Percentiles rank a stretch among this genome's conserved stretches.
phyloP scores from a whole-genome alignment of 2,797 vertebrate genomes.

The Pseudochaenichthys georgianus region DNA sequence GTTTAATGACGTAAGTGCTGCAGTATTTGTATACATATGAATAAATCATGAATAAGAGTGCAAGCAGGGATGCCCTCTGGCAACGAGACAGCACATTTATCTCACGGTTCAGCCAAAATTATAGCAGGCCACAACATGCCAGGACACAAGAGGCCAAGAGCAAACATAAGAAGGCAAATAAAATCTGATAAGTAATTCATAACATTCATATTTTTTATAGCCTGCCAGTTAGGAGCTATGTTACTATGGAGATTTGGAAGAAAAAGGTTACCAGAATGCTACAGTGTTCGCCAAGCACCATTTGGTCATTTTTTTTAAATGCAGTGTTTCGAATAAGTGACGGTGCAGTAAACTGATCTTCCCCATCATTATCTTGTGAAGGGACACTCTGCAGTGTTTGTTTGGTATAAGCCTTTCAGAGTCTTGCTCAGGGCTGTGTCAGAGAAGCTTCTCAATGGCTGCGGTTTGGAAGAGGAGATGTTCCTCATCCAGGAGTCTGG shows the following conservation, averaged over 20 bases:
- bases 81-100: constrained; percentile 47
- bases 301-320: constrained; percentile 46
- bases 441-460: constrained; percentile 58
- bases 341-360: constrained; percentile 35
- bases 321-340: constrained; percentile 43
- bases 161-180: constrained; percentile 42
- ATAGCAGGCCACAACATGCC: constrained; percentile 34
- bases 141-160: constrained; percentile 13
- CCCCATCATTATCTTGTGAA: constrained; percentile 41
- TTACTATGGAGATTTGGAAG: constrained; percentile 79
- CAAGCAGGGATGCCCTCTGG: constrained; percentile 29
- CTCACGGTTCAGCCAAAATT: constrained; percentile 42
- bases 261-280: constrained; percentile 65
- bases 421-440: constrained; percentile 66
- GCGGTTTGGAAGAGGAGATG: constrained; percentile 76
- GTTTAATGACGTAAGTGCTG: constrained; percentile 47
- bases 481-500: constrained; percentile 73
- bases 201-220: constrained; percentile 49
- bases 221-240: constrained; percentile 63
- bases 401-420: constrained; percentile 59
- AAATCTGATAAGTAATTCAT: constrained; percentile 55
- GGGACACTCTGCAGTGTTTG: constrained; percentile 46
- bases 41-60: constrained; percentile 42
- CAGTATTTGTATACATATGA: constrained; percentile 38
- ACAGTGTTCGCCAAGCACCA: constrained; percentile 43